Conservation (phyloP, 2,888 invertebrate species). For the Plagodis dolabraria region DNA sequence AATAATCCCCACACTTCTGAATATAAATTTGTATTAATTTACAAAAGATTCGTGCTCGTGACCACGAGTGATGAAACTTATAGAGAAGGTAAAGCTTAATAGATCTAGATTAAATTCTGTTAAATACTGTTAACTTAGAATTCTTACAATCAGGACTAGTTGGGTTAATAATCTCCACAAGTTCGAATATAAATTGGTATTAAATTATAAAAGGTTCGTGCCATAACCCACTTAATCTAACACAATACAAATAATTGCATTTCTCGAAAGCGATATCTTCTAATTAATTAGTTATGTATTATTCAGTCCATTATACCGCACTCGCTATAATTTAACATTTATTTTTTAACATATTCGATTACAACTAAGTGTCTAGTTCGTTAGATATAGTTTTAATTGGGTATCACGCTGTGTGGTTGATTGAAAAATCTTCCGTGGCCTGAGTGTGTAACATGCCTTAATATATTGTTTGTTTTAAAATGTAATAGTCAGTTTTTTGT, state of each 20-base stretch:
- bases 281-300: conserved; percentile 38
- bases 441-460: conserved; percentile 45
- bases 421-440: conserved; percentile 66
- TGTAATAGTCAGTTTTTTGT: conserved; percentile 35
- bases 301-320: conserved; percentile 35
- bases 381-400: conserved; percentile 75
- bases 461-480: conserved; percentile 49
- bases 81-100: no score
- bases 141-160: no score
- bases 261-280: conserved; percentile 29
- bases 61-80: no score
- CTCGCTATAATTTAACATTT: conserved; percentile 24
- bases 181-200: neutral
- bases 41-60: no score
- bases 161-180: no score
- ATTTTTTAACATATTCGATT: conserved; percentile 40
- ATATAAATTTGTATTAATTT: no score
- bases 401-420: conserved; percentile 66
- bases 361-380: conserved; percentile 38
- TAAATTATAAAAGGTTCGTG: conserved; percentile 13
- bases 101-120: no score
- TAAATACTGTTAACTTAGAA: no score
- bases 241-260: conserved; percentile 39
- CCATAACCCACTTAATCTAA: conserved; percentile 23
- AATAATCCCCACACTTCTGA: no score